phyloP scores from a whole-genome alignment of 2,888 invertebrate species.

The Scaptomyza polygonia region DNA sequence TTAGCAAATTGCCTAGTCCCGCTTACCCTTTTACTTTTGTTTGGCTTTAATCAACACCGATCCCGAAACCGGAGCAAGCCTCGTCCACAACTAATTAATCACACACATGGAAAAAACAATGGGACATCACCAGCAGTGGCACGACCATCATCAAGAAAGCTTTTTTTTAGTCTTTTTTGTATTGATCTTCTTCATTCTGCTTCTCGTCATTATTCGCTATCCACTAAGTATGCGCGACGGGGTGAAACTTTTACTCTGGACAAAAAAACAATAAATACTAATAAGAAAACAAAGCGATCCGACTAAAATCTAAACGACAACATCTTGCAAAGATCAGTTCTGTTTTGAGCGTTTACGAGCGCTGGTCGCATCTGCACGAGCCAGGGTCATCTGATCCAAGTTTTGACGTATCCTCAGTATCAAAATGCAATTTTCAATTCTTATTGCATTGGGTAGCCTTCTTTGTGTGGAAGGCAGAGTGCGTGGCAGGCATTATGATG shows the following conservation, averaged over 20 bases:
- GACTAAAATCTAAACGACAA: conserved; percentile 51
- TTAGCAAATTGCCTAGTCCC: conserved; percentile 35
- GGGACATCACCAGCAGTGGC: conserved; percentile 30
- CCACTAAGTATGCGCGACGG: conserved; percentile 33
- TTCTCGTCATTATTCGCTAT: conserved; percentile 39
- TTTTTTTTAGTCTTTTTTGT: conserved; percentile 37
- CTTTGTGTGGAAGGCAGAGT: conserved; percentile 31
- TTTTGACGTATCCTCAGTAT: neutral
- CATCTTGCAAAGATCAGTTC: conserved; percentile 50
- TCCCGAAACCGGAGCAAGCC: conserved; percentile 47
- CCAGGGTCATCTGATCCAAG: neutral
- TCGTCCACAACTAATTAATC: conserved; percentile 52
- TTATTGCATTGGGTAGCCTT: conserved; percentile 11
- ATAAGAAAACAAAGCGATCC: conserved; percentile 35
- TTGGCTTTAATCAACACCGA: conserved; percentile 46
- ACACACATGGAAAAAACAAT: conserved; percentile 45
- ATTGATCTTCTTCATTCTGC: conserved; percentile 45
- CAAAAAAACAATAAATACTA: neutral
- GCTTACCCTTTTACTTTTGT: conserved; percentile 68
- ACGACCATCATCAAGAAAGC: conserved; percentile 17
- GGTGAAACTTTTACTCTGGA: conserved; percentile 62
- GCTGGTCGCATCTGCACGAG: conserved; percentile 33
- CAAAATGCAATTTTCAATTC: conserved; percentile 40
- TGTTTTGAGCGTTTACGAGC: conserved; percentile 54
- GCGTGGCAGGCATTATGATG: conserved; percentile 58